phyloP scores from a whole-genome alignment of 1,140 invertebrate species.

The Cyphomyrmex costatus region DNA sequence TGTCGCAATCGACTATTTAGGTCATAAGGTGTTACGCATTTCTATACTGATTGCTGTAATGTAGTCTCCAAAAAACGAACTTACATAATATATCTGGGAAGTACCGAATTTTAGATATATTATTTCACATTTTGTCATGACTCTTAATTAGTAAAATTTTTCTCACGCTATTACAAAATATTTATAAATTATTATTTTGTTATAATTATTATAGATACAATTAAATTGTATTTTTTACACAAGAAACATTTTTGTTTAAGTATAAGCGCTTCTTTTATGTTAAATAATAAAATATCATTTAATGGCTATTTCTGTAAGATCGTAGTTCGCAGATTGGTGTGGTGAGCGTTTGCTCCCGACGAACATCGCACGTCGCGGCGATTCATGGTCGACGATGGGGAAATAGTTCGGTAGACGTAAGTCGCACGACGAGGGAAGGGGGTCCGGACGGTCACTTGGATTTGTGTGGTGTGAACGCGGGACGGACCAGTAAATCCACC shows the following conservation, averaged over 20 bases:
- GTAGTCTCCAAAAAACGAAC: background rate
- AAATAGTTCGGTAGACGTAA: constrained; percentile 80
- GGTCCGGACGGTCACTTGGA: constrained; percentile 82
- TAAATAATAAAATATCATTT: constrained; percentile 27
- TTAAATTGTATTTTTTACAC: background rate
- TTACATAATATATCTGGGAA: background rate
- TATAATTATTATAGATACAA: background rate
- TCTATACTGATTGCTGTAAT: background rate
- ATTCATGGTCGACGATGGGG: constrained; percentile 65
- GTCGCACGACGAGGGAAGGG: constrained; percentile 74
- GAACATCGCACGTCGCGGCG: constrained; percentile 50
- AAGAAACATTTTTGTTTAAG: too few relatives aligned
- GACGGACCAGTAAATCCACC: constrained; percentile 86
- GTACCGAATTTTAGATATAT: background rate
- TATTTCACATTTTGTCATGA: background rate
- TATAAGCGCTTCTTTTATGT: background rate
- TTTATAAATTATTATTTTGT: constrained; percentile 5
- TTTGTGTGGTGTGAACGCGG: constrained; percentile 86
- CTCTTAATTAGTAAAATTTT: background rate
- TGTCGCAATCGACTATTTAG: constrained; percentile 27
- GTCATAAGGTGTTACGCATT: background rate
- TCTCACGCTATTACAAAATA: background rate
- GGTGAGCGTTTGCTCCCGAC: constrained; percentile 49
- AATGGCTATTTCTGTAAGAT: background rate
- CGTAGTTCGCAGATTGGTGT: constrained; percentile 45